Conservation (phyloP, 2,797 vertebrate species). For the Rhinichthys osculus region DNA sequence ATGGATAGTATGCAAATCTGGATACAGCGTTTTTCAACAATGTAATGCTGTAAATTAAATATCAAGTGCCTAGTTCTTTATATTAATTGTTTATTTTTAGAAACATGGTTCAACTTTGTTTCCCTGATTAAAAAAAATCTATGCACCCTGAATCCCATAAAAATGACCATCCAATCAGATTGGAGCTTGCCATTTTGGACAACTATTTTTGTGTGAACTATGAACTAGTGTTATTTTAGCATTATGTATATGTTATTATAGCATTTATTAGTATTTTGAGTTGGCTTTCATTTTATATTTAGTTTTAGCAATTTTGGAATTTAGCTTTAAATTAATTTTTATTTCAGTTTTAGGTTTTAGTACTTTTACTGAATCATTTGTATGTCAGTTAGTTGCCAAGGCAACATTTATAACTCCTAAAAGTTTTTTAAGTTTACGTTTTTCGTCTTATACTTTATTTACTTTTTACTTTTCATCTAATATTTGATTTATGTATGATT, state of each 20-base stretch:
- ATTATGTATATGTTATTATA: neutral
- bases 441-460: neutral
- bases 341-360: neutral
- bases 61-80: neutral
- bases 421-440: neutral
- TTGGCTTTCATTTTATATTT: neutral
- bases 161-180: neutral
- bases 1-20: neutral
- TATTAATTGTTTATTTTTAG: neutral
- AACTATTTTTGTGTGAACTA: neutral
- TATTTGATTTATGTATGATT: too few species aligned
- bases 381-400: neutral
- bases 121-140: neutral
- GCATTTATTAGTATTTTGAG: neutral
- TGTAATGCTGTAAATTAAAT: neutral
- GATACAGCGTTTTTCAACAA: neutral
- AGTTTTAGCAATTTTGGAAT: neutral
- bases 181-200: neutral
- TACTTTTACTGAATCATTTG: neutral
- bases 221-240: neutral
- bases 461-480: too few species aligned
- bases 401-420: neutral
- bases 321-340: neutral
- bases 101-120: neutral
- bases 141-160: neutral